phyloP scores from a whole-genome alignment of 2,888 invertebrate species.

The Callyntrura guangdongensis region DNA sequence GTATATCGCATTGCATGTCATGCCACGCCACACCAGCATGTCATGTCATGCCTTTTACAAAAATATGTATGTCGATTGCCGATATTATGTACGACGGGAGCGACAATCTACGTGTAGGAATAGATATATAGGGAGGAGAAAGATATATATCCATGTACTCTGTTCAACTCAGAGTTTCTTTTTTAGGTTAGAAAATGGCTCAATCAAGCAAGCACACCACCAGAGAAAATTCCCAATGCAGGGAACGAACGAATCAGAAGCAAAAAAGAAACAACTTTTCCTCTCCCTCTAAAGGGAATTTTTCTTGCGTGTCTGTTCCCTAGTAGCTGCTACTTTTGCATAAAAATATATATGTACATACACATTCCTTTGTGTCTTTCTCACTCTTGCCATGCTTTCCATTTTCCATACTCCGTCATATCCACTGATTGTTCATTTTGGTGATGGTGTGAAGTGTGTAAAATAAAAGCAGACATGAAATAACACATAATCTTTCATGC shows the following conservation, averaged over 20 bases:
- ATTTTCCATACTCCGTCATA: slow-evolving; percentile 30
- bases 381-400: neutral
- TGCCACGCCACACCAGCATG: slow-evolving; percentile 62
- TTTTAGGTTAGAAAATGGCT: slow-evolving; percentile 51
- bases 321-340: slow-evolving; percentile 51
- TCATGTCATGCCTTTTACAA: slow-evolving; percentile 71
- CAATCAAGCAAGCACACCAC: slow-evolving; percentile 52
- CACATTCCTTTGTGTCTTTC: slow-evolving; percentile 57
- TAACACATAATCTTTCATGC: slow-evolving; percentile 77
- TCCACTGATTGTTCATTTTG: slow-evolving; percentile 61
- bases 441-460: slow-evolving; percentile 52
- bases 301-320: slow-evolving; percentile 72
- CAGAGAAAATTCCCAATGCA: slow-evolving; percentile 57
- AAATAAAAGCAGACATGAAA: slow-evolving; percentile 46
- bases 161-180: neutral
- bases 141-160: neutral
- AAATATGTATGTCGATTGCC: slow-evolving; percentile 43
- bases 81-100: neutral
- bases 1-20: slow-evolving; percentile 59
- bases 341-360: slow-evolving; percentile 45
- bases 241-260: slow-evolving; percentile 27
- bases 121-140: neutral
- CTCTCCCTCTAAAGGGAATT: slow-evolving; percentile 58
- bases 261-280: slow-evolving; percentile 64
- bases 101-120: neutral